phyloP scores from a whole-genome alignment of 2,797 vertebrate species.

The Lagorchestes hirsutus region DNA sequence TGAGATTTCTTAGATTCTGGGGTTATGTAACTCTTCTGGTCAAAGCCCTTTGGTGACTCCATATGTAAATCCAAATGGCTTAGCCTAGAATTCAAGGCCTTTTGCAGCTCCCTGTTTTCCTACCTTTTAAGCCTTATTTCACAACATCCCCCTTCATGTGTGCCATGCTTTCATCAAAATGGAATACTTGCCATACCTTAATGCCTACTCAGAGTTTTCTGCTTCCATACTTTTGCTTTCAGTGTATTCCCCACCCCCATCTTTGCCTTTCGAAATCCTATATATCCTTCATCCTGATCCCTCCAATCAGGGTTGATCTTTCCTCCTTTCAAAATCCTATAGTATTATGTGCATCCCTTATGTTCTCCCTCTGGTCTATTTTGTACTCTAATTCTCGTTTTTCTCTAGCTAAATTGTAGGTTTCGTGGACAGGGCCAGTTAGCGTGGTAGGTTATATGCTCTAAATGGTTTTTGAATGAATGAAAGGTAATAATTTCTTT shows the following conservation, averaged over 20 bases:
- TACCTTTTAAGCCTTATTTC: not conserved
- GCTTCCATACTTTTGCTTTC: not conserved
- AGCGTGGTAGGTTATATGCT: not conserved
- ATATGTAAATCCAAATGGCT: not conserved
- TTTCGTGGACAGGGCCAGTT: slow-evolving; percentile 3
- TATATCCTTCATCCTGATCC: not conserved
- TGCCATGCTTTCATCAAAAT: not conserved
- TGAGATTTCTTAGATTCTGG: not conserved
- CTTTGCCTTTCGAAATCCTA: not conserved
- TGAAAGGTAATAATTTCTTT: slow-evolving; percentile 6
- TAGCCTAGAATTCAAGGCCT: not conserved
- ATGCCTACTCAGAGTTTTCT: not conserved
- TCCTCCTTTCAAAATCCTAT: not conserved
- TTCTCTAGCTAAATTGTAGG: not conserved
- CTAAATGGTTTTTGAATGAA: not conserved
- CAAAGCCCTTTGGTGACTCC: not conserved
- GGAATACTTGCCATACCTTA: not conserved
- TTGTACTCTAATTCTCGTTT: not conserved
- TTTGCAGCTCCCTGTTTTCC: not conserved
- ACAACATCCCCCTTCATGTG: not conserved
- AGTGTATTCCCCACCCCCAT: not conserved
- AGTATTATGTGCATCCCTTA: not conserved
- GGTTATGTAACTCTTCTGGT: not conserved
- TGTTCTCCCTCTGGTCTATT: not conserved
- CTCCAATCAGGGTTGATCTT: not conserved